A percentile compares a stretch with the other conserved stretches of the same genome.
phyloP scores from a whole-genome alignment of 2,113 vertebrate species.

The Melanerpes formicivorus region DNA sequence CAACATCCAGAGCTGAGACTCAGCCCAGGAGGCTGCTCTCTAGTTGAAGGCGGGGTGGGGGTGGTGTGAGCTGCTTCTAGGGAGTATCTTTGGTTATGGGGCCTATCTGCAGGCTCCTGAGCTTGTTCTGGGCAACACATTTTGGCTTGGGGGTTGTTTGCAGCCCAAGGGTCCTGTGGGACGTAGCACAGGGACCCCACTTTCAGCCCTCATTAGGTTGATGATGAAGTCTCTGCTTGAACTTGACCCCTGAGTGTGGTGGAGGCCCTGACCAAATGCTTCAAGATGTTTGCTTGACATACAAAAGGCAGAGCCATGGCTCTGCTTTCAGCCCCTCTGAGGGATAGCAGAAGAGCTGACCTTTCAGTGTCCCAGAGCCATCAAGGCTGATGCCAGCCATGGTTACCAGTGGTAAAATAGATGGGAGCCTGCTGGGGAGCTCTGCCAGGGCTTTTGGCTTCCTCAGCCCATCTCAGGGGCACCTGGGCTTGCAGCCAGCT shows the following conservation, averaged over 20 bases:
- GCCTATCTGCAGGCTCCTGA: neutral
- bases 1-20: neutral
- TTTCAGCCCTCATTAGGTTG: neutral
- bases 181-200: neutral
- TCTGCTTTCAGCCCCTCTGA: neutral
- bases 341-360: neutral
- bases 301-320: neutral
- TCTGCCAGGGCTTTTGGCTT: neutral
- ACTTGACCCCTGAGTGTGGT: neutral
- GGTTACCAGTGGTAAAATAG: neutral
- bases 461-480: neutral
- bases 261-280: neutral
- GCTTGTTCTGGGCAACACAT: fast-evolving
- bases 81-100: too few relatives aligned
- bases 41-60: neutral
- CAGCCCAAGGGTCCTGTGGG: neutral
- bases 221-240: neutral
- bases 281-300: neutral
- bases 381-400: neutral
- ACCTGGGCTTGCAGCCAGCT: neutral
- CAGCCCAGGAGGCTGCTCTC: neutral
- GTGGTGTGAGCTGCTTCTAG: too few relatives aligned
- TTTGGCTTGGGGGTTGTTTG: neutral
- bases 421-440: neutral
- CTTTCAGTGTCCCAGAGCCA: neutral